A percentile compares a stretch with the other conserved stretches of the same genome.
These are phyloP conservation scores for Prionailurus bengalensis DNA, from an alignment of 2,113 vertebrate species.

Conservation along the genomic window DNA sequence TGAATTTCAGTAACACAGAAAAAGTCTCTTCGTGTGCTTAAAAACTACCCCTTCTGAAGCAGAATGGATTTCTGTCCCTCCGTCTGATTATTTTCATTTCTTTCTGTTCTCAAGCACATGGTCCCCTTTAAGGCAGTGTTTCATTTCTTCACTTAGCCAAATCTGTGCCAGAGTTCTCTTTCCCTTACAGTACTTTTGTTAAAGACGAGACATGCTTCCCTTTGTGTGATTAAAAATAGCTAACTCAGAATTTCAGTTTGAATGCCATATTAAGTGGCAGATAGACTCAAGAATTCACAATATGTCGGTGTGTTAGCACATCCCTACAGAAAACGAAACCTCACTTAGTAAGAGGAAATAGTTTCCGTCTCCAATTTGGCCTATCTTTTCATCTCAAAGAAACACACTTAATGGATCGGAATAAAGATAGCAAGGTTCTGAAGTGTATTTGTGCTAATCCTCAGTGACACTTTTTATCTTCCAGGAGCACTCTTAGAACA, in stretches of 20 bases:
- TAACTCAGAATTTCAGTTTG: neutral
- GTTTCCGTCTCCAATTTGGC: neutral
- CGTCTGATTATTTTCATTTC: neutral
- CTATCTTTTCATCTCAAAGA: constrained; percentile 17
- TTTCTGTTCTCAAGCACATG: neutral
- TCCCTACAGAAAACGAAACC: neutral
- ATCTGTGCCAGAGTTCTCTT: constrained; percentile 52
- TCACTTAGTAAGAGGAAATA: neutral
- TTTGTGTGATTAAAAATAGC: constrained; percentile 9
- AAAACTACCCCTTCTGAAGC: neutral
- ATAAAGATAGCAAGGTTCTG: neutral
- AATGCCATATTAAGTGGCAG: neutral
- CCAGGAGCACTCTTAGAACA: constrained; percentile 3
- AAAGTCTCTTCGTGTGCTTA: neutral
- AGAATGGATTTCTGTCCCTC: constrained; percentile 32
- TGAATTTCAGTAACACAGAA: constrained; percentile 25
- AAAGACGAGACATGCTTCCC: neutral
- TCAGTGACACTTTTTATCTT: neutral
- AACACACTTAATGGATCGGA: neutral
- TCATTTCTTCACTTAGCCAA: constrained; percentile 66
- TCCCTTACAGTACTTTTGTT: neutral
- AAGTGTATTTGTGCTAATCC: neutral
- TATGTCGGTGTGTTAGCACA: neutral
- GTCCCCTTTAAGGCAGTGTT: neutral
- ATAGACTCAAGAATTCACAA: neutral